These are phyloP conservation scores for Phenganax subtilis DNA, from an alignment of 92 coral and sea anemone genomes.

Conservation along the genomic window DNA sequence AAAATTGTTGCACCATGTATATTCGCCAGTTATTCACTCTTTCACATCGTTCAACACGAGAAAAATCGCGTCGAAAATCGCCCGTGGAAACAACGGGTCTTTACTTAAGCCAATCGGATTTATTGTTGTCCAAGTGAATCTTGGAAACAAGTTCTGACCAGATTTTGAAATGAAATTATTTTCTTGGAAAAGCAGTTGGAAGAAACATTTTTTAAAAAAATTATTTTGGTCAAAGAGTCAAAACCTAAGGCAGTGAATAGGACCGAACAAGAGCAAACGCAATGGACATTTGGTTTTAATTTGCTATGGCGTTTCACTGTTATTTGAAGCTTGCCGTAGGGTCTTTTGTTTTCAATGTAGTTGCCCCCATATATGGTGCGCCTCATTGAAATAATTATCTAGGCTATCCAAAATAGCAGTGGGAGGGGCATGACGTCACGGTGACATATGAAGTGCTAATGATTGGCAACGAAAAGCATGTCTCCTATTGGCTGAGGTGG, in stretches of 20 bases:
- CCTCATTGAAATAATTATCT: conserved; percentile 26
- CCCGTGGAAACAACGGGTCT: no score
- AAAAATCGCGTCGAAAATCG: no score
- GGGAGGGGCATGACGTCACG: conserved; percentile 41
- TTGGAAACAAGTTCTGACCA: no score
- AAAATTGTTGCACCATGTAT: no score
- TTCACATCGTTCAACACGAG: no score
- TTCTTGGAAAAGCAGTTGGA: no score
- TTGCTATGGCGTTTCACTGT: neutral
- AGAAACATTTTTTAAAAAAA: no score
- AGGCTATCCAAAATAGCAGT: conserved; percentile 30
- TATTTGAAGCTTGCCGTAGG: conserved; percentile 1
- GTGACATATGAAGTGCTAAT: neutral
- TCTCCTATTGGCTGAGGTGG: conserved; percentile 15
- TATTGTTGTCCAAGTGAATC: no score
- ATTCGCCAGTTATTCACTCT: no score
- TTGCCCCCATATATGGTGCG: conserved; percentile 19
- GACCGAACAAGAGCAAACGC: neutral
- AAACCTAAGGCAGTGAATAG: neutral
- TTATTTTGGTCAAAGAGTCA: no score
- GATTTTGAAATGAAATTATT: no score
- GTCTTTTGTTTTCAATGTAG: conserved; percentile 2
- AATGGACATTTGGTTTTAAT: conserved; percentile 8
- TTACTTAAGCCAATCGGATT: no score
- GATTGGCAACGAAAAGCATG: conserved; percentile 27